Base-by-base conservation (phyloP, 1,140 invertebrate species). In the Drosophila melanogaster region DNA sequence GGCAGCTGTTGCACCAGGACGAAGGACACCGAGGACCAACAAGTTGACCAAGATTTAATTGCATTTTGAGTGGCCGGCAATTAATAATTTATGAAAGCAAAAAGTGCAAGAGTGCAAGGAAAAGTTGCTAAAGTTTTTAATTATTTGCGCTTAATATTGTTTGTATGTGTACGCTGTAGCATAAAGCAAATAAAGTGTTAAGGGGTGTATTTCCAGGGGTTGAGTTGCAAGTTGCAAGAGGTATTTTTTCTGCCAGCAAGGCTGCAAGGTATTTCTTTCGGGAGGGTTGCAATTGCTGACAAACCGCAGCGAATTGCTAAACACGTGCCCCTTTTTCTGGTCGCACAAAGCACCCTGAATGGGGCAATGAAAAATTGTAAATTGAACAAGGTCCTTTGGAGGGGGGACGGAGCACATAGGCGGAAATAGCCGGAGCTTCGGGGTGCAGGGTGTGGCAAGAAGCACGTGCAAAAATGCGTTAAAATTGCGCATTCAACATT, bases 11-110 rank as follows among this genome's bases (percentile, higher is more conserved):
- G 84, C 84, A 73, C 10, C 33, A 71, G 56, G 24, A 56, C 64
- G 19, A 44, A 71, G 65, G 78, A 56, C 75, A 54, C 46, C 22
- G 53, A 15, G 33, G 26, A 65, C 73, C 79, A 81, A 77, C 79
- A 89, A 89, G 79, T 89, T 89, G 83, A 87, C 83, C 83, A 79
- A 79, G 75, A 89, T 87, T 87, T 87, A 87, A 87, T 87, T 87
- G 84, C 83, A 87, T 79, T 89, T 89, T 79, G 84, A 89, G 79
- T 89, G 83, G 83, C 62, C 44, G 56, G 66, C 77, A 79, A 87
- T 87, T 86, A 86, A 86, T 83, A 89, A 87, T 79, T 79, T 89
- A 79, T 87, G 58, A 83, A 87, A 77, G 58, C 49, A 59, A 22
- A 57, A 38, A 58, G 55, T 43, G 46, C 58, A 50, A 47, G 55